phyloP scores from a whole-genome alignment of 2,888 invertebrate genomes.

The Melieria crassipennis region DNA sequence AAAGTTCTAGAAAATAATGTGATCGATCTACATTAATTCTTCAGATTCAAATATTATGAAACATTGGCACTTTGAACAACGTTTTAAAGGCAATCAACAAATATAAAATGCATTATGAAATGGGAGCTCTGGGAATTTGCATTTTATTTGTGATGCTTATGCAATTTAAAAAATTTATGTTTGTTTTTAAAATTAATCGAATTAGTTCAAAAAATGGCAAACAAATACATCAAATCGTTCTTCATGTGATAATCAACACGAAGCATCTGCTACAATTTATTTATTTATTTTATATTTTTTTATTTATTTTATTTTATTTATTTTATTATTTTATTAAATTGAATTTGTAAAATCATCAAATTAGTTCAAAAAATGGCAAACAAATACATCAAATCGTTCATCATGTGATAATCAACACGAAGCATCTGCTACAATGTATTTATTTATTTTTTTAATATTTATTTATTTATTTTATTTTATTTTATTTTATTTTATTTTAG shows the following conservation, averaged over 20 bases:
- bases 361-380: too few relatives aligned
- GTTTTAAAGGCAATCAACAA: too few relatives aligned
- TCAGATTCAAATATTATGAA: too few relatives aligned
- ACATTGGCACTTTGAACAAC: too few relatives aligned
- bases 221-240: background rate
- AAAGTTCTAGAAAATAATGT: too few relatives aligned
- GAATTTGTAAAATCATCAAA: background rate
- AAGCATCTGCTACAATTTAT: background rate
- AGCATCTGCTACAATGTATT: background rate
- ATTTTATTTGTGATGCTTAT: too few relatives aligned
- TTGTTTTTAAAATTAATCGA: too few relatives aligned
- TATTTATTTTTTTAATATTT: conserved; percentile 5
- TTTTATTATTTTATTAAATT: background rate
- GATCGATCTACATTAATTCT: too few relatives aligned
- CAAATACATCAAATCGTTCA: background rate
- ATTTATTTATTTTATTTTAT: conserved; percentile 9
- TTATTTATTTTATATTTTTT: background rate
- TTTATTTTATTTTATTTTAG: background rate
- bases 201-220: background rate
- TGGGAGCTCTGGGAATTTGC: too few relatives aligned
- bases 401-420: background rate
- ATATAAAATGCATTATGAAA: too few relatives aligned
- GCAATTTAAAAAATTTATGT: too few relatives aligned
- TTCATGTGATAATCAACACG: background rate
- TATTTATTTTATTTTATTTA: background rate